phyloP scores from a whole-genome alignment of 2,797 vertebrate genomes.

The Labeo calbasu region DNA sequence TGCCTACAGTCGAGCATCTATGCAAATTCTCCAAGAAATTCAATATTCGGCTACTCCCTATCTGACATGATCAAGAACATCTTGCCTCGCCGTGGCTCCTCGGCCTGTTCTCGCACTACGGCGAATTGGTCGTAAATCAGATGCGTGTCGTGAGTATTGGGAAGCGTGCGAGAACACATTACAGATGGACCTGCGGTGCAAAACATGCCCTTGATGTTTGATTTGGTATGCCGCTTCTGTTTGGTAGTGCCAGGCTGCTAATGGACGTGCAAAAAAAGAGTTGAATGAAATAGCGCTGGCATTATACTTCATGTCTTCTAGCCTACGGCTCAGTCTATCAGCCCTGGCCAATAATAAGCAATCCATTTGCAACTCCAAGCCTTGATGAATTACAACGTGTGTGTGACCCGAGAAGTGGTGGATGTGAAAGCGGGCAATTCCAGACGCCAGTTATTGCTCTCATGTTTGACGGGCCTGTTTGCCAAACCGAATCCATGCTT shows the following conservation, averaged over 20 bases:
- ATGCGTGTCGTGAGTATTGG: neutral
- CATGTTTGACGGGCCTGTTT: conserved; percentile 4
- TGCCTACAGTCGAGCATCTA: neutral
- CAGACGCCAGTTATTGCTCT: neutral
- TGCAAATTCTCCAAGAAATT: neutral
- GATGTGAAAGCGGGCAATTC: conserved; percentile 32
- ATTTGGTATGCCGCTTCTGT: neutral
- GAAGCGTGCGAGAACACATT: neutral
- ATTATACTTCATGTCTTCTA: conserved; percentile 11
- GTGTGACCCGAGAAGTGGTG: conserved; percentile 14
- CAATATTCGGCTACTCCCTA: neutral
- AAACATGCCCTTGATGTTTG: conserved; percentile 36
- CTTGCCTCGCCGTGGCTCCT: too few species aligned
- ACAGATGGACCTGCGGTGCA: conserved; percentile 7
- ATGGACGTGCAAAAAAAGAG: conserved; percentile 14
- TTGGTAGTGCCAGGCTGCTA: neutral
- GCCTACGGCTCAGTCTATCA: conserved; percentile 7
- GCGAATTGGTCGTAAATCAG: conserved; percentile 6
- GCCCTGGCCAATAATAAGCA: conserved; percentile 7
- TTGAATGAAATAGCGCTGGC: conserved; percentile 2
- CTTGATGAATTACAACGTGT: conserved; percentile 20
- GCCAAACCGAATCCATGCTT: conserved; percentile 6
- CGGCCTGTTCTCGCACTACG: neutral
- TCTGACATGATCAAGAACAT: neutral
- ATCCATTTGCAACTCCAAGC: conserved; percentile 12